Evolutionary conservation across 2,113 vertebrate genomes (phyloP), one percentile per base, ranked within the genome.

Genomic region (Sakesphorus luctuosus): DNA sequence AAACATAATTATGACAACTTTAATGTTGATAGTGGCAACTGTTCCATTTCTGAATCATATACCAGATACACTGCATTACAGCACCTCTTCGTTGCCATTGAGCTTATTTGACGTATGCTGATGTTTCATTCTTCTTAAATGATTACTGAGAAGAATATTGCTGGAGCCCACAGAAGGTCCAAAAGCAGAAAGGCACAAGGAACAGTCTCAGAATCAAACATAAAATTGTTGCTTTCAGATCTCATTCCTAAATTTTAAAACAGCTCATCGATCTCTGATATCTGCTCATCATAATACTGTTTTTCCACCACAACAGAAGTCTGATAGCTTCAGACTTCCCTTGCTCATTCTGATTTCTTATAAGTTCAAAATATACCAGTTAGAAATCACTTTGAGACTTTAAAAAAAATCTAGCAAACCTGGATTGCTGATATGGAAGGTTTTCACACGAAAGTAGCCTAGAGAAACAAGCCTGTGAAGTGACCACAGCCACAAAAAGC

Each of bases 1-100:
- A 96, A 97, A 87, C 23, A 19, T 58, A 73, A 50, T 92, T 90
- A 71, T 47, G 55, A 62, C 43, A 52, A 36, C 44, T 94, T 84
- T 58, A 69, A 73, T 58, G 31, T 53, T 90, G 10, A 16, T 31
- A 44, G 31, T 44, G 50, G 75, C 93, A 93, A 87, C 87, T 89
- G 38, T 89, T 94, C 84, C 28, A 40, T 79, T 95, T 67, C 72
- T 65, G n/a, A 84, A 71, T 38, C 7, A 26, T 63, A 50, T 47
- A 71, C 31, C 18, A 38, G 31, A 73, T 24, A 35, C 28, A 49
- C 33, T 25, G 23, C n/a, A 29, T 56, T 72, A 72, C 10, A 61
- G 14, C n/a, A 55, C 28, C 8, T 6, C 47, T 78, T 87, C 17
- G 9, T 56, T 71, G 56, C 40, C 55, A 14, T 63, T 89, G 69